Base-by-base conservation (phyloP, 2,797 vertebrate genomes). In the Enteromius trimaculatus region DNA sequence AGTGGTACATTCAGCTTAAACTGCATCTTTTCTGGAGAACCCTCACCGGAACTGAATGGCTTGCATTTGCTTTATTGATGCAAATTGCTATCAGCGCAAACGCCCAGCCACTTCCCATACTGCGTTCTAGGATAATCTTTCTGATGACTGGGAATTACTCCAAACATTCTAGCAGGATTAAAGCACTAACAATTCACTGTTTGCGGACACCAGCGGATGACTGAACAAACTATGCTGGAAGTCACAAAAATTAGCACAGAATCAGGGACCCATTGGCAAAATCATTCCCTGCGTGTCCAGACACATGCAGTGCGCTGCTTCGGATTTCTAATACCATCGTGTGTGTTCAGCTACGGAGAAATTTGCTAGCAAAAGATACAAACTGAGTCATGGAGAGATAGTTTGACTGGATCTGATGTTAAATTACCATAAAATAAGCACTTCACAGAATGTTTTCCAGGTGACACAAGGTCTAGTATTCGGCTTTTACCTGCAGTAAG, bases 191-290 rank as follows among this genome's bases (percentile, higher is more conserved):
- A 47, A 42, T 66, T 77, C 37, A 83, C 77, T 83, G 70, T 80
- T 83, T 53, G 53, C 16, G 3, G 58, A 74, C 47, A 71, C 49
- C 31, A 80, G 42, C 19, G 69, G 62, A 21, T 69, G 14, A 44
- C n/a, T 60, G 31, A 62, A 82, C 76, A 79, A 47, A 84, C 80
- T 47, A 19, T 17, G 49, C 81, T 58, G 51, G 29, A 71, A 83
- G 53, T 51, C 58, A 84, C 14, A 29, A n/a, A 34, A 84, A 82
- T 74, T 16, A 64, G 31, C n/a, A 65, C 29, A 2, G 14, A 69
- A 58, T 80, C 64, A 76, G 42, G 37, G 23, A 26, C 21, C 64
- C 49, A 70, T 34, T 29, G 29, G 49, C 17, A 72, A 51, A 66
- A 70, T 29, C 11, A 76, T 62, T 19, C 37, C 7, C 16, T 44